Conservation (phyloP, 1,140 invertebrate species). For the Lysiphlebus fabarum region DNA sequence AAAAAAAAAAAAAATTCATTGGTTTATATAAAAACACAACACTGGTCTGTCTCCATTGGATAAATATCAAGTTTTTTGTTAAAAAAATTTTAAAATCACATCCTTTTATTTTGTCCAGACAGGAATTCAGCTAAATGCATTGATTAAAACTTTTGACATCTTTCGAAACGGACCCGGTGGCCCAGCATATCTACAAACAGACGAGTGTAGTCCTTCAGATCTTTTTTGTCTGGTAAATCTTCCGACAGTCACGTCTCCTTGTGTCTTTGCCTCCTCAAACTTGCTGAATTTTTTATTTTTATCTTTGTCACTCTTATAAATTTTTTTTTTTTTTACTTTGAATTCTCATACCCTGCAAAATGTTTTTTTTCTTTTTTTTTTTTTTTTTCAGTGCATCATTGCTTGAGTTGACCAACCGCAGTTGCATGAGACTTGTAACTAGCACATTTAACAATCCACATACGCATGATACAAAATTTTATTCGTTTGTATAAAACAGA, state of each 20-base stretch:
- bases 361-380: neutral
- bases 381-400: neutral
- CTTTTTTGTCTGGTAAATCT: slow-evolving; percentile 35
- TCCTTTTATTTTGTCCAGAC: slow-evolving; percentile 54
- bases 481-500: neutral
- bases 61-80: slow-evolving; percentile 41
- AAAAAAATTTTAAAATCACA: slow-evolving; percentile 28
- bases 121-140: slow-evolving; percentile 57
- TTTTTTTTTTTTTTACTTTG: too few species aligned
- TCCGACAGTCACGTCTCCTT: slow-evolving; percentile 8
- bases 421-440: slow-evolving; percentile 29
- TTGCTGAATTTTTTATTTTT: slow-evolving; percentile 23
- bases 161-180: slow-evolving; percentile 46
- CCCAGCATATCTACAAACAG: slow-evolving; percentile 42
- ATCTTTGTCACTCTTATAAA: slow-evolving; percentile 21
- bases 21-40: too few species aligned
- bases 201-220: slow-evolving; percentile 33
- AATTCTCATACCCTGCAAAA: neutral
- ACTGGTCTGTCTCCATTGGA: too few species aligned
- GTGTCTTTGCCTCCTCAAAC: slow-evolving; percentile 5
- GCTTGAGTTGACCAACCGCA: neutral
- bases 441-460: slow-evolving; percentile 27
- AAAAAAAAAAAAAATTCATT: too few species aligned
- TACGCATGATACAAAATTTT: too few species aligned
- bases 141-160: slow-evolving; percentile 53